phyloP scores from a whole-genome alignment of 2,113 vertebrate genomes.

The Okapia johnstoni region DNA sequence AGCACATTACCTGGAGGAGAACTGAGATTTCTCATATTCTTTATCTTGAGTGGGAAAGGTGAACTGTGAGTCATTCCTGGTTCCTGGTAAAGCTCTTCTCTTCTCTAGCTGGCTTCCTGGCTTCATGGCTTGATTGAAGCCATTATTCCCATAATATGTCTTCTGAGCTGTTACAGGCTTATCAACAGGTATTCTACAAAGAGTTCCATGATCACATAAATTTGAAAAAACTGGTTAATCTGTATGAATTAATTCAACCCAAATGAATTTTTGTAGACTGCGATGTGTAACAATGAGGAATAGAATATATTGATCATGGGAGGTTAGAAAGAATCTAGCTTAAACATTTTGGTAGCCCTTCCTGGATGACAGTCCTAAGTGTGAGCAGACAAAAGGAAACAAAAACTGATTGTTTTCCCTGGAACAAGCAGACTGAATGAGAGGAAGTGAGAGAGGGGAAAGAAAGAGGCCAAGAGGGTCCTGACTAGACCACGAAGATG shows the following conservation, averaged over 20 bases:
- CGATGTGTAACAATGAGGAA: background rate
- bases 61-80: background rate
- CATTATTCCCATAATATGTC: background rate
- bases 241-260: background rate
- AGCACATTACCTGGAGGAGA: background rate
- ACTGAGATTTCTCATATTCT: background rate
- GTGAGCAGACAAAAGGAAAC: background rate
- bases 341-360: background rate
- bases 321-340: background rate
- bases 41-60: background rate
- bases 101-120: background rate
- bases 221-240: background rate
- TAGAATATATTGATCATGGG: background rate
- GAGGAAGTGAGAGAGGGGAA: background rate
- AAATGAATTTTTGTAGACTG: background rate
- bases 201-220: background rate
- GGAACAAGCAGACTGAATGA: background rate
- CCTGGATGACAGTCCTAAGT: background rate
- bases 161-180: background rate
- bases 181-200: background rate
- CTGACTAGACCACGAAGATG: accelerated
- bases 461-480: background rate
- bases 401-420: background rate
- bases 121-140: background rate
- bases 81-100: background rate